Percentiles rank a stretch among this genome's conserved stretches.
Conservation (phyloP, 2,113 vertebrate species). For the cattle (Bos taurus) region ARS-UCD2.0 NC_037328.1:19954001-19954500, state of each 20-base stretch:
- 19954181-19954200: not conserved
- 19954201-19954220: not conserved
- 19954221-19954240: not conserved
- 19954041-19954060: conserved; percentile 31
- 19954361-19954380: not conserved
- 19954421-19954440: not conserved
- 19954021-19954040: conserved; percentile 49
- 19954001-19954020: conserved; percentile 23
- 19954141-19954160: not conserved
- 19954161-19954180: not conserved
- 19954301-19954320: not conserved
- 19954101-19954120: not conserved
- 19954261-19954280: not conserved
- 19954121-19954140: conserved; percentile 17
- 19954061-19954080: conserved; percentile 40
- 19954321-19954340: not conserved
- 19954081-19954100: conserved; percentile 42
- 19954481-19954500: not conserved
- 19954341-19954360: not conserved
- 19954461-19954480: not conserved
- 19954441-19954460: not conserved
- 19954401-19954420: not conserved
- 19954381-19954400: conserved; percentile 34
- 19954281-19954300: not conserved
- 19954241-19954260: not conserved